Evolutionary conservation across 2,797 vertebrate species (phyloP), one percentile per base, ranked within the genome.

Genomic region (Tarsius wallacei): DNA sequence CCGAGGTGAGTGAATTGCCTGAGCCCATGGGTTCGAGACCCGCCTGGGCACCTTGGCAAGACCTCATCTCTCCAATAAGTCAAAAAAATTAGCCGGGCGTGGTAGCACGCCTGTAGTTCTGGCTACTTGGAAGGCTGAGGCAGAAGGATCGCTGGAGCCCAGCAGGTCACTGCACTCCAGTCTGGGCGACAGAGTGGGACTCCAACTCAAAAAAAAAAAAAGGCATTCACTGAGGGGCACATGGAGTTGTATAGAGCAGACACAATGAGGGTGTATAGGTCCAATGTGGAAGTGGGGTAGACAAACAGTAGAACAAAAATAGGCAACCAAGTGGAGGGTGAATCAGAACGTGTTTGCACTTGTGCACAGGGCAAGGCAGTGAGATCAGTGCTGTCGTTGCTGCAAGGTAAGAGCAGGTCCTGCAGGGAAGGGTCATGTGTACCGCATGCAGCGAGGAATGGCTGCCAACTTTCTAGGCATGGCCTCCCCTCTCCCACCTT

Each of bases 381-480:
- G 1, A 14, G 76, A 26, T 7, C 13, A 2, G 1, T 14, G 24
- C 51, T 36, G 11, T 5, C 73, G 71, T 6, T 73, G 24, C 1
- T 13, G 26, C 68, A 24, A 68, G 61, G 36, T 15, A 47, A 47
- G 3, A 49, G 57, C 57, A 59, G 87, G 87, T 19, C 28, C 8
- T 0, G 0, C 13, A 1, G 42, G 16, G 11, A 47, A 47, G 21
- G 26, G 7, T n/a, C 14, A 7, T 0, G 8, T 5, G 11, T 12
- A 4, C 22, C 0, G 0, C 2, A 0, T 21, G 26, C 26, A 2
- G 16, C 22, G 63, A 83, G 59, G n/a, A 61, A 6, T 31, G 64
- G 28, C 49, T 7, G 14, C 19, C 28, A 8, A 13, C 53, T 47
- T 78, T 64, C 70, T 36, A 80, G 49, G 49, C 14, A 36, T 1